Conservation (phyloP, 2,113 vertebrate genomes). For the Dermatemys mawii region DNA sequence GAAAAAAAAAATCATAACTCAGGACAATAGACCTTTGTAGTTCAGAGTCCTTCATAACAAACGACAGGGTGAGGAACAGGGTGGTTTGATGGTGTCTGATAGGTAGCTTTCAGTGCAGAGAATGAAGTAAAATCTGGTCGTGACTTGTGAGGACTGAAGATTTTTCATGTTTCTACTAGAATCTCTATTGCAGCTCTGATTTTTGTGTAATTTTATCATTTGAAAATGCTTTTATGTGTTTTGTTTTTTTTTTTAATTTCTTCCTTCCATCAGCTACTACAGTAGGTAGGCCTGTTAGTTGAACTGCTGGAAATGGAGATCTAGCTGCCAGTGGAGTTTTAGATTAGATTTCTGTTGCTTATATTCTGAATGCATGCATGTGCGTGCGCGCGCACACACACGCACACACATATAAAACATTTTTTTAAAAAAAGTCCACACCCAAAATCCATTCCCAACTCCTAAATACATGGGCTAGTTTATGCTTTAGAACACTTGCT, state of each 20-base stretch:
- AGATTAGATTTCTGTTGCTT: slow-evolving; percentile 67
- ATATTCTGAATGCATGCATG: background rate
- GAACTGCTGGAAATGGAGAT: slow-evolving; percentile 62
- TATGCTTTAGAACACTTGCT: background rate
- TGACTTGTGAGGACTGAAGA: background rate
- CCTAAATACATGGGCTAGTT: background rate
- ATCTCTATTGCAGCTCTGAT: slow-evolving; percentile 25
- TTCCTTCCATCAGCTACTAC: slow-evolving; percentile 50
- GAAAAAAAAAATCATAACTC: background rate
- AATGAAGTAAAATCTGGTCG: slow-evolving; percentile 7
- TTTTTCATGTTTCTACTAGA: slow-evolving; percentile 32
- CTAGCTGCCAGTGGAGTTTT: slow-evolving; percentile 65
- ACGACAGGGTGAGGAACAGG: background rate
- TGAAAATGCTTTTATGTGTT: slow-evolving; percentile 34
- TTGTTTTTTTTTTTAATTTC: slow-evolving; percentile 45
- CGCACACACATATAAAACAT: too few relatives aligned
- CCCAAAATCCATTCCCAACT: background rate
- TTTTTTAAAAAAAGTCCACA: background rate
- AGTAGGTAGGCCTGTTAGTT: slow-evolving; percentile 32
- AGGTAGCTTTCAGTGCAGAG: background rate
- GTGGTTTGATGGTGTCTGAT: background rate
- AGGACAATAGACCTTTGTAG: background rate
- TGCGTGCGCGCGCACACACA: background rate
- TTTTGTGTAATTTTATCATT: slow-evolving; percentile 56
- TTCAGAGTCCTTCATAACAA: background rate